Base-by-base conservation (phyloP, 2,113 vertebrate species). In the Cyprinodon variegatus region DNA sequence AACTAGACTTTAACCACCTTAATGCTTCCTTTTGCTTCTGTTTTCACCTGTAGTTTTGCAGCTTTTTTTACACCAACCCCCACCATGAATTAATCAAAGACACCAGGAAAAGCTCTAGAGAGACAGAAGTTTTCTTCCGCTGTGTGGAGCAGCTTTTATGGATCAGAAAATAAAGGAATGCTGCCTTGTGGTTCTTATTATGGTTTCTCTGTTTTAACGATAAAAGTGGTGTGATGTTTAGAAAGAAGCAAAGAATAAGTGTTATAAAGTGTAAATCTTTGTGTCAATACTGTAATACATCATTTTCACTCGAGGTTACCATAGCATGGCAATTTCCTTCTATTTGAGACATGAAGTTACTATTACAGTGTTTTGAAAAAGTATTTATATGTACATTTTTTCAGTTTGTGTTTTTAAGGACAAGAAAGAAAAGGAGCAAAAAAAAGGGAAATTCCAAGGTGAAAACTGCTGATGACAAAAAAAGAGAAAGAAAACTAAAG, bases 21-120 rank as follows among this genome's bases (percentile, higher is more conserved):
- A 41, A 17, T n/a, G 68, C 20, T 81, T 66, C 3, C 59, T 57
- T 76, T 73, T 72, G 76, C 72, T 57, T 39, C 14, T 38, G 65
- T 41, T 41, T 37, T 10, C 50, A 67, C 76, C 82, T 36, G 29
- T 7, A 60, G 43, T 77, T 76, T 80, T 72, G 88, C 79, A 68
- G 85, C 82, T 29, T 81, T 68, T 39, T 79, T 61, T n/a, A 1
- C 9, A 41, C 4, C 8, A 70, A 59, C 68, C 66, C 22, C 76
- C 71, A 53, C 80, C 78, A 46, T 67, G 50, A 62, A 79, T 29
- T 69, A 74, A 77, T 70, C 69, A 50, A 77, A 70, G 66, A 71
- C 20, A 14, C 9, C 5, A 45, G 43, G 2, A 45, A 45, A 45
- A 45, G 43, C 2, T 8, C 11, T 45, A 11, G 43, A 10, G 59